Conservation (phyloP, 2,888 invertebrate species). For the Biston betularia region DNA sequence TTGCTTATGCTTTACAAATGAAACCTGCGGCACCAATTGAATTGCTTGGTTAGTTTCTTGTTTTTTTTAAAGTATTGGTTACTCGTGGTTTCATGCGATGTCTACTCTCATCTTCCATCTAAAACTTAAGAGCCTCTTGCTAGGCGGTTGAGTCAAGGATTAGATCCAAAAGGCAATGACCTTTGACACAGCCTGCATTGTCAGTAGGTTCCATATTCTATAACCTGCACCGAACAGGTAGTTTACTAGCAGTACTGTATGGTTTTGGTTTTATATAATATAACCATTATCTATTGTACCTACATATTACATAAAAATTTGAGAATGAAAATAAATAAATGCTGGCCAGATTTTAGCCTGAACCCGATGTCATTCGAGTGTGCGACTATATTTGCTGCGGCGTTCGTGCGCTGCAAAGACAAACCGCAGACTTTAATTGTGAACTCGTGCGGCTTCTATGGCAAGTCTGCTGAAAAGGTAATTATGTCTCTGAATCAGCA, state of each 20-base stretch:
- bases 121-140: too few species aligned
- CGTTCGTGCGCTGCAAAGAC: constrained; percentile 83
- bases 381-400: constrained; percentile 85
- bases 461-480: constrained; percentile 82
- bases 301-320: too few species aligned
- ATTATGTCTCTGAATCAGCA: neutral
- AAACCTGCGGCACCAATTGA: constrained; percentile 80
- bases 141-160: too few species aligned
- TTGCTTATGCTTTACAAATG: constrained; percentile 83
- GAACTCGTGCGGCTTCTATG: constrained; percentile 84
- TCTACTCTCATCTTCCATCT: too few species aligned
- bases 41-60: constrained; percentile 63
- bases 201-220: too few species aligned
- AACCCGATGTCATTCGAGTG: constrained; percentile 88
- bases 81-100: neutral
- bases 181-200: too few species aligned
- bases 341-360: constrained; percentile 83
- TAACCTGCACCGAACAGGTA: too few species aligned
- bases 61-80: neutral
- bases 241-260: too few species aligned
- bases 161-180: too few species aligned
- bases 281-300: too few species aligned
- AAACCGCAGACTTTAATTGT: constrained; percentile 85
- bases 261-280: too few species aligned
- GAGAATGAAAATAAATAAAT: too few species aligned